These are phyloP conservation scores for Eriosoma lanigerum DNA, from an alignment of 1,140 invertebrate genomes.

Conservation along the genomic window DNA sequence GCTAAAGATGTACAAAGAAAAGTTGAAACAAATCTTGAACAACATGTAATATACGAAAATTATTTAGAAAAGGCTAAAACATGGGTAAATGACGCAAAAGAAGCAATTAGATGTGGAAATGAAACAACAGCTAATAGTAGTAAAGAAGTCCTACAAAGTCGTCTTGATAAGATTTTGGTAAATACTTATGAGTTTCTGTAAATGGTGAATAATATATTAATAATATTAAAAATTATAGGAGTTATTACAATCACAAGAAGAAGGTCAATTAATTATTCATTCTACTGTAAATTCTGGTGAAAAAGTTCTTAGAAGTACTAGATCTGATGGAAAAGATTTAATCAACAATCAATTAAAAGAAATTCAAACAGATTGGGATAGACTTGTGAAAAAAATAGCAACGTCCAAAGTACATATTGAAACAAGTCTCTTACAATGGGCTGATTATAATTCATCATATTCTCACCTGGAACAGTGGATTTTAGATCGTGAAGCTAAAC, in stretches of 20 bases:
- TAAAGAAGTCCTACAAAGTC: constrained; percentile 79
- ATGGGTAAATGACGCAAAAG: constrained; percentile 87
- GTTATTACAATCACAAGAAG: constrained; percentile 78
- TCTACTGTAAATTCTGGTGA: constrained; percentile 89
- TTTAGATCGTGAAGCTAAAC: constrained; percentile 87
- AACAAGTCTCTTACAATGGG: constrained; percentile 89
- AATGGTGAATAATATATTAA: background rate
- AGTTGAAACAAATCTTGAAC: constrained; percentile 84
- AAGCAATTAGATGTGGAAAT: constrained; percentile 77
- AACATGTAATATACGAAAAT: constrained; percentile 81
- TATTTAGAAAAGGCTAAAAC: constrained; percentile 76
- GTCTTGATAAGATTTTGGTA: constrained; percentile 70
- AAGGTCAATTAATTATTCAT: constrained; percentile 87
- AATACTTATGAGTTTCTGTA: background rate
- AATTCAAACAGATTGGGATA: constrained; percentile 90
- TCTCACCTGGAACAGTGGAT: constrained; percentile 92
- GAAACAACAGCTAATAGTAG: constrained; percentile 74
- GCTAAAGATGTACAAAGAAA: constrained; percentile 92
- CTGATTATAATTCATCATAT: constrained; percentile 91
- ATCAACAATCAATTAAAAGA: constrained; percentile 87
- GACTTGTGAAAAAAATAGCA: constrained; percentile 86
- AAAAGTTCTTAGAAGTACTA: constrained; percentile 83
- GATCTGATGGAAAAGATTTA: constrained; percentile 84
- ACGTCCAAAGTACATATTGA: constrained; percentile 90
- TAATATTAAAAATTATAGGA: constrained; percentile 62